Evolutionary conservation across 2,888 invertebrate genomes (phyloP), one percentile per base, ranked within the genome.

Genomic region (Ferrisia virgata): DNA sequence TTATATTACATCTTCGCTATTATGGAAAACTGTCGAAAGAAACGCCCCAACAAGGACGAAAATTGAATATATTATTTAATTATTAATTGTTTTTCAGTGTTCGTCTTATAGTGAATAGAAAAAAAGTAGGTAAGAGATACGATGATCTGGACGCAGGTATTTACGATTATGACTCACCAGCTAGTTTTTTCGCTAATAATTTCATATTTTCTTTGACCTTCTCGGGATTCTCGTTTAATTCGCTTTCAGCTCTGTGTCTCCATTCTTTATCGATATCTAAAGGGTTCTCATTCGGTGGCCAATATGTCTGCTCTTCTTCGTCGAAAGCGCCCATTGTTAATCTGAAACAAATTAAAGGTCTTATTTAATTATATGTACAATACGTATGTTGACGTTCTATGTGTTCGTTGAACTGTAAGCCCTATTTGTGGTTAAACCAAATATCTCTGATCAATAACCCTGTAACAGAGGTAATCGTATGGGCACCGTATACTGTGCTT

Each of bases 231-330:
- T 87, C 87, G 31, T 86, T 85, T 1, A 87, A 86, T 84, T 87
- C 87, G n/a, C 85, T 85, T 80, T 87, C 87, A 9, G 86, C 87
- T 40, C 85, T 47, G 18, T 86, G 47, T 76, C 85, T 84, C 53
- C 86, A 87, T 72, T 89, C 89, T 86, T 90, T 90, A 85, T 89
- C 89, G 15, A 87, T 85, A 31, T 87, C 86, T 40, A 85, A 82
- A 1, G 87, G 87, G 64, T 86, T 86, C 9, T 85, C 33, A 33
- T 84, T 86, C 0, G 86, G 86, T 22, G 84, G 84, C 84, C 86
- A 87, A 11, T 86, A 84, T 1, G 81, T 85, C n/a, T 47, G 47
- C 39, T 86, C 86, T 36, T 82, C 72, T 69, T 82, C 82, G 43
- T 82, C 82, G 28, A 28, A 86, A 72, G 28, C 85, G 78, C 82